These are phyloP conservation scores for Trypoxylus dichotomus DNA, from an alignment of 1,140 invertebrate species.

Conservation along the genomic window DNA sequence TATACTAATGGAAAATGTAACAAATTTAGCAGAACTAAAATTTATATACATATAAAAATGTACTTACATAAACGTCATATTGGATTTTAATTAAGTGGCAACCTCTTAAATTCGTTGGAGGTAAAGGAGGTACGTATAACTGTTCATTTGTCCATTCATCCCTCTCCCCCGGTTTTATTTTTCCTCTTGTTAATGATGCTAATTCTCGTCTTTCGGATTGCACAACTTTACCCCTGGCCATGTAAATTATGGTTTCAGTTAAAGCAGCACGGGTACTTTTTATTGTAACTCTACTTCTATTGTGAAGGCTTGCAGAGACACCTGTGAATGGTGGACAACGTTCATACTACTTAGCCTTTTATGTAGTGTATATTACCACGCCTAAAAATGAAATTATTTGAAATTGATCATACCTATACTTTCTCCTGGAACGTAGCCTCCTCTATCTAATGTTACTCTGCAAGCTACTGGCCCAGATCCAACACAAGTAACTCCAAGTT, in stretches of 20 bases:
- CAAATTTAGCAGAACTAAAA: not conserved
- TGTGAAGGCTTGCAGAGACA: constrained; percentile 79
- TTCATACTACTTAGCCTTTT: not conserved
- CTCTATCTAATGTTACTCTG: constrained; percentile 82
- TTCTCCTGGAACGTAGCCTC: constrained; percentile 91
- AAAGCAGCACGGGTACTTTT: constrained; percentile 75
- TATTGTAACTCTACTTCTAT: constrained; percentile 79
- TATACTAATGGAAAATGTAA: too few relatives aligned
- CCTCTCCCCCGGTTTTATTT: constrained; percentile 77
- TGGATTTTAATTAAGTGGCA: constrained; percentile 93
- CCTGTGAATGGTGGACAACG: constrained; percentile 33
- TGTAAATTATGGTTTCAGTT: constrained; percentile 89
- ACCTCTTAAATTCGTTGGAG: constrained; percentile 92
- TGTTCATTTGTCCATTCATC: constrained; percentile 90
- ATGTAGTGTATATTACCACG: too few relatives aligned
- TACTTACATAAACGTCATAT: constrained; percentile 92
- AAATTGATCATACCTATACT: constrained; percentile 65
- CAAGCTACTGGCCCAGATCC: constrained; percentile 81
- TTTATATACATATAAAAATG: not conserved
- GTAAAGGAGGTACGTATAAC: constrained; percentile 90
- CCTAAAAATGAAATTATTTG: not conserved
- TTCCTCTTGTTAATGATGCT: constrained; percentile 77
- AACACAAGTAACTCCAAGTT: constrained; percentile 82
- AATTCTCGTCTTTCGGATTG: constrained; percentile 86
- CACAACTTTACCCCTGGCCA: constrained; percentile 81